Conservation (phyloP, 2,888 invertebrate species). For the Cataglyphis rosenhaueri region DNA sequence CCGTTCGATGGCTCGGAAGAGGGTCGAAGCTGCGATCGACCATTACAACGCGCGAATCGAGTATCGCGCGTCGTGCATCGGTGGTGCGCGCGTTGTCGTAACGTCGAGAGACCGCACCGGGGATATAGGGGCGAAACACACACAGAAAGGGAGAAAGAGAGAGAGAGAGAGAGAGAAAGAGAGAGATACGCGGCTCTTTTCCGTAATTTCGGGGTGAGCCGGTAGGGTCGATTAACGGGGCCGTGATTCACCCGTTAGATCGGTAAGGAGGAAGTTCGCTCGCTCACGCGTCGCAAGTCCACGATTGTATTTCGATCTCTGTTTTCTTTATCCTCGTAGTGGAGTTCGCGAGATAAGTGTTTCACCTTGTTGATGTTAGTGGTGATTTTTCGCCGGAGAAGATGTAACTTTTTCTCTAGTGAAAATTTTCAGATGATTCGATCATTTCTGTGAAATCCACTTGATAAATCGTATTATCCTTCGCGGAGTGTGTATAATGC, state of each 20-base stretch:
- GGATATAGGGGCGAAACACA: constrained; percentile 52
- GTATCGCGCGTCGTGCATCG: constrained; percentile 55
- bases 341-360: constrained; percentile 41
- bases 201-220: constrained; percentile 56
- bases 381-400: constrained; percentile 40
- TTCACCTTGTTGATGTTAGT: constrained; percentile 38
- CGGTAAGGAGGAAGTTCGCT: constrained; percentile 51
- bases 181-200: constrained; percentile 53
- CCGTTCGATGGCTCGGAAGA: constrained; percentile 69
- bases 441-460: constrained; percentile 33
- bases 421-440: constrained; percentile 6
- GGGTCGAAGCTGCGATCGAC: constrained; percentile 62
- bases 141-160: constrained; percentile 36
- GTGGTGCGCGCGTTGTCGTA: constrained; percentile 49
- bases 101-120: constrained; percentile 53
- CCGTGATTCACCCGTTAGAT: constrained; percentile 56
- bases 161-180: background rate
- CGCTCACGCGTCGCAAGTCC: constrained; percentile 16
- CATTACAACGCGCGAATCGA: constrained; percentile 62
- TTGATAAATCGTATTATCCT: background rate
- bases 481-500: background rate
- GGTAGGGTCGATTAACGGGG: constrained; percentile 54
- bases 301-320: constrained; percentile 24
- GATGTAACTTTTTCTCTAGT: constrained; percentile 23
- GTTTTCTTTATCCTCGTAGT: constrained; percentile 42